Evolutionary conservation across 2,888 invertebrate species (phyloP).

Genomic region (Euzophera pinguis): DNA sequence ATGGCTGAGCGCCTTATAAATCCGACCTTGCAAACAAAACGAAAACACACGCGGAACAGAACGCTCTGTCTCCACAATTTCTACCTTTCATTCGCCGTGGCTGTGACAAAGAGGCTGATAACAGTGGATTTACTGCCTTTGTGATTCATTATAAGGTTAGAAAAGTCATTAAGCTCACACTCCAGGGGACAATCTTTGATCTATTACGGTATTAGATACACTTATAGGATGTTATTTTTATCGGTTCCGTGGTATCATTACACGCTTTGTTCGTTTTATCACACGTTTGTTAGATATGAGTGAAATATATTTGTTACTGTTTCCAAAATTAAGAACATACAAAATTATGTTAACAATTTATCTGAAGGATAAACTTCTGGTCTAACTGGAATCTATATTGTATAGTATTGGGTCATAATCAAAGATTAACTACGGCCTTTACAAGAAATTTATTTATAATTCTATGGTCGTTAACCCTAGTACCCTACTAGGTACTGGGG

Average conservation of each 20-base stretch:
- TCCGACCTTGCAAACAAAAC: slow-evolving; percentile 11
- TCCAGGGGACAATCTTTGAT: slow-evolving; percentile 15
- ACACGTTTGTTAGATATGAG: not conserved
- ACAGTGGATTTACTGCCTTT: slow-evolving; percentile 17
- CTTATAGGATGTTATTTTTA: not conserved
- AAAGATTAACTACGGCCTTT: too few species aligned
- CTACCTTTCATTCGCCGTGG: slow-evolving; percentile 14
- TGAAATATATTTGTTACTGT: not conserved
- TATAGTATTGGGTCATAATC: too few species aligned
- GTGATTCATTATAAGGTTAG: slow-evolving; percentile 19
- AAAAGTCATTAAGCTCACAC: slow-evolving; percentile 13
- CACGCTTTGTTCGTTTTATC: slow-evolving; percentile 2
- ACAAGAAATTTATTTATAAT: too few species aligned
- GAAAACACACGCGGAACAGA: not conserved
- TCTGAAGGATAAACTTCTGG: too few species aligned
- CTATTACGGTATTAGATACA: not conserved
- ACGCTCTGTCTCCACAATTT: slow-evolving; percentile 10
- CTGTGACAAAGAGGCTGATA: slow-evolving; percentile 19
- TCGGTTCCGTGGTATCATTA: not conserved
- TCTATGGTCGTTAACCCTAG: too few species aligned
- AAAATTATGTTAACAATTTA: too few species aligned
- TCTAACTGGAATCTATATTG: too few species aligned
- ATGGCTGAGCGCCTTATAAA: not conserved
- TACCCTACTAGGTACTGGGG: too few species aligned
- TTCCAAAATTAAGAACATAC: too few species aligned